These are phyloP conservation scores for Bambusicola thoracicus DNA, from an alignment of 2,113 vertebrate genomes.

Conservation along the genomic window DNA sequence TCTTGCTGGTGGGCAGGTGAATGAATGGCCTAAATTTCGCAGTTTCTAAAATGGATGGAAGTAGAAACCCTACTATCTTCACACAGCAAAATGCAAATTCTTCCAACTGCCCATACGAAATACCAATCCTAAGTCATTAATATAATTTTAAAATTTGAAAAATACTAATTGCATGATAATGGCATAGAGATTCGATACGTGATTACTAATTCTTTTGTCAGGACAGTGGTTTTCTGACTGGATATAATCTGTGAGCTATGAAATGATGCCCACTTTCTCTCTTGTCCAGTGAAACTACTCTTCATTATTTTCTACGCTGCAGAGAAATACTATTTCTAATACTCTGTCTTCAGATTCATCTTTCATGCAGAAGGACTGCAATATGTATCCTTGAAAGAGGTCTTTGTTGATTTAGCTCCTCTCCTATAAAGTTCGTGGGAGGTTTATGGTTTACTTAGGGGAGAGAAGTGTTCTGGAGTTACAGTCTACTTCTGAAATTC, in stretches of 20 bases:
- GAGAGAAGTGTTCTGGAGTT: background rate
- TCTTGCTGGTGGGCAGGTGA: background rate
- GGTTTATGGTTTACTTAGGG: background rate
- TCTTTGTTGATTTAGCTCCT: slow-evolving; percentile 1
- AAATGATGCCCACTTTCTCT: background rate
- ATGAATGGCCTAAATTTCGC: background rate
- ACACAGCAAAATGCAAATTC: background rate
- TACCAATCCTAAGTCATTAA: background rate
- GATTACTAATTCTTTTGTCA: background rate
- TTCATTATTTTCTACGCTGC: background rate
- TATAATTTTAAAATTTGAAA: background rate
- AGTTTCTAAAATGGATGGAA: background rate
- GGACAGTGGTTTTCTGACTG: background rate
- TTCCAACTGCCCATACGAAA: background rate
- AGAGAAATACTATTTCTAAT: background rate
- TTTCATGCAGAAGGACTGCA: background rate
- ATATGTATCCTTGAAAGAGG: background rate
- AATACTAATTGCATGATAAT: background rate
- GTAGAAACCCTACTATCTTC: background rate
- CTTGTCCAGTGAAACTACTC: background rate
- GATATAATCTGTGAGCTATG: background rate
- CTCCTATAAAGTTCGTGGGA: background rate
- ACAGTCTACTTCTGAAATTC: slow-evolving; percentile 8
- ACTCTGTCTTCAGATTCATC: background rate
- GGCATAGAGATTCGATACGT: background rate